Base-by-base conservation (phyloP, 2,888 invertebrate species). In the Drosophila diplacantha region DNA sequence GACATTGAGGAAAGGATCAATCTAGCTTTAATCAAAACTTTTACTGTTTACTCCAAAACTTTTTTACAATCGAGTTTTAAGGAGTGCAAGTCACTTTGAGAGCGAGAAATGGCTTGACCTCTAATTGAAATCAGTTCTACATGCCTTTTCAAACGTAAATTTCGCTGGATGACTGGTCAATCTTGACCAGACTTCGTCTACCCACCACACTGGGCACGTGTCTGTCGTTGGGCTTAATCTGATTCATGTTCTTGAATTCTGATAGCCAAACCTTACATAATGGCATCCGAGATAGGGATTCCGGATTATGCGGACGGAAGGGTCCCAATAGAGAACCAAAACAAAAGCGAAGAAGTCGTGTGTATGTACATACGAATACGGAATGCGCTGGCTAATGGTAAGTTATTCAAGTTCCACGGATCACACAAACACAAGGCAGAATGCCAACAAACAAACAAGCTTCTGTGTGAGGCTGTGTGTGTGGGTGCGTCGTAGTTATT, bases 401-500 rank as follows among this genome's bases (percentile, higher is more conserved):
- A 29, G 29, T 29, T 29, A 35, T 38, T 60, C 59, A 32, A 59
- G 60, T 32, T 59, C 38, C 16, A 14, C 22, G 38, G 60, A 34
- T 60, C 39, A 20, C 54, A 43, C 24, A 29, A 5, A 6, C 51
- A 20, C 41, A 41, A 1, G 11, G 20, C 18, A 26, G 22, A 61
- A 38, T 44, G 51, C 54, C 62, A 68, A 64, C 57, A 54, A 57
- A 63, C 65, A 52, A 57, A 63, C 39, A 22, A 46, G 44, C 31
- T 46, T 41, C 41, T 52, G 31, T 16, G 14, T 22, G 14, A 22
- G 39, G 39, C 39, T 9, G 24, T 16, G 16, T 67, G 65, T 69
- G 57, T 70, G 46, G 59, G 66, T 68, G 72, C 61, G 63, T 74
- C 63, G 65, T 66, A 64, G 64, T 65, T 65, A 65, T 64, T 54